Conservation (phyloP, 2,888 invertebrate genomes). For the Philonicus albiceps region DNA sequence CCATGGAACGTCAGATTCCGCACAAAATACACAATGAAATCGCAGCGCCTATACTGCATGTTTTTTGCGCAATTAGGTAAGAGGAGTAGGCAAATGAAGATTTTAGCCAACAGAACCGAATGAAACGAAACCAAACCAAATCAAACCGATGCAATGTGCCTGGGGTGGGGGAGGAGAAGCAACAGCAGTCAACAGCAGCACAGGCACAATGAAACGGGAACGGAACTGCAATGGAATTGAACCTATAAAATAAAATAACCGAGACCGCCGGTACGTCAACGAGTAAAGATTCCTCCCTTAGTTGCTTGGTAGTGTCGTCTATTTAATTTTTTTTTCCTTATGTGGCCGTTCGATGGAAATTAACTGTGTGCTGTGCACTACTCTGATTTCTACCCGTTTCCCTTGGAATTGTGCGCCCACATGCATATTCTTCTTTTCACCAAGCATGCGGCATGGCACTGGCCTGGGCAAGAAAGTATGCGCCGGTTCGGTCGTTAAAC, state of each 20-base stretch:
- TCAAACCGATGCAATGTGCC: neutral
- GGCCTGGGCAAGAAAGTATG: neutral
- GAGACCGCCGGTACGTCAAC: neutral
- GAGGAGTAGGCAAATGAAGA: neutral
- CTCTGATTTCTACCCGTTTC: neutral
- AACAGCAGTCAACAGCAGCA: neutral
- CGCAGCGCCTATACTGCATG: neutral
- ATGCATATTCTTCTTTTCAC: neutral
- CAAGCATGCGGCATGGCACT: neutral
- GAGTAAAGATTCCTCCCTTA: neutral
- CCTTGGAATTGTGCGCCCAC: neutral
- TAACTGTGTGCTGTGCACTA: neutral
- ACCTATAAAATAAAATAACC: neutral
- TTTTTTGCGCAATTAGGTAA: constrained; percentile 21
- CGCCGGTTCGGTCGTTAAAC: constrained; percentile 7
- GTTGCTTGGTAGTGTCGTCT: neutral
- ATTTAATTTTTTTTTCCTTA: neutral
- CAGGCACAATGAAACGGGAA: too few relatives aligned
- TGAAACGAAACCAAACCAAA: neutral
- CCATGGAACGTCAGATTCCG: neutral
- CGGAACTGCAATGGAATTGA: neutral
- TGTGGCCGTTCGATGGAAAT: neutral
- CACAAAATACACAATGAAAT: neutral
- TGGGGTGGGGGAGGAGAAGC: neutral
- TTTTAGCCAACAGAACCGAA: neutral